Evolutionary conservation across 2,113 vertebrate species (phyloP).

Genomic region (Atrichornis clamosus): DNA sequence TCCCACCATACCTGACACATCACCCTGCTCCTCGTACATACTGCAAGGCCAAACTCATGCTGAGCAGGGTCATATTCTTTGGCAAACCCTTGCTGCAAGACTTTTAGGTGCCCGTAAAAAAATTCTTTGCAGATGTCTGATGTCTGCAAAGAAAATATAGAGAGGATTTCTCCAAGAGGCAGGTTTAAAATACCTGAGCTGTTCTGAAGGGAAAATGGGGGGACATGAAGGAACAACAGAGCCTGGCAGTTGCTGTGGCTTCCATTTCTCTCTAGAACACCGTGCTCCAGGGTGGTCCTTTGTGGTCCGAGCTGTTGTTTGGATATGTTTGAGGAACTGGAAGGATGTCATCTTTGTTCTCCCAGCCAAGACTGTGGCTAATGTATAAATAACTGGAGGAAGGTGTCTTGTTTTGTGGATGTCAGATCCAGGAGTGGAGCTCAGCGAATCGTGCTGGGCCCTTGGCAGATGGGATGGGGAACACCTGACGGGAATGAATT

Average conservation of each 20-base stretch:
- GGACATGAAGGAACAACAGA: background rate
- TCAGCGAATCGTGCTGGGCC: background rate
- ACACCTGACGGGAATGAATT: background rate
- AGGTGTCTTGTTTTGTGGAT: background rate
- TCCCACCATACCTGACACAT: background rate
- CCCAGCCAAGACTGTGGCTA: background rate
- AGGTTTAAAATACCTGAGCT: background rate
- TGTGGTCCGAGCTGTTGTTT: background rate
- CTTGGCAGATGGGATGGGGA: background rate
- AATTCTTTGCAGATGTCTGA: background rate
- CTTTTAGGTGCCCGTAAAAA: background rate
- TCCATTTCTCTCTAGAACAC: background rate
- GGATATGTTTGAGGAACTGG: background rate
- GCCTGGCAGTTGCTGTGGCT: background rate
- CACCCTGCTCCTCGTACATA: background rate
- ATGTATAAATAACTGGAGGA: background rate
- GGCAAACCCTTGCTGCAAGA: background rate
- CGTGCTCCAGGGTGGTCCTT: background rate
- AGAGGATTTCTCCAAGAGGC: background rate
- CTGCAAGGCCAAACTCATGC: background rate
- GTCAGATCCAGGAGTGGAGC: background rate
- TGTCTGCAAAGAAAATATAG: background rate
- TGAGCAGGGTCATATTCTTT: background rate
- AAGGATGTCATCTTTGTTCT: conserved; percentile 24
- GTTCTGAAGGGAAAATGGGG: background rate